phyloP scores from a whole-genome alignment of 2,113 vertebrate genomes.

The Spea multiplicata region DNA sequence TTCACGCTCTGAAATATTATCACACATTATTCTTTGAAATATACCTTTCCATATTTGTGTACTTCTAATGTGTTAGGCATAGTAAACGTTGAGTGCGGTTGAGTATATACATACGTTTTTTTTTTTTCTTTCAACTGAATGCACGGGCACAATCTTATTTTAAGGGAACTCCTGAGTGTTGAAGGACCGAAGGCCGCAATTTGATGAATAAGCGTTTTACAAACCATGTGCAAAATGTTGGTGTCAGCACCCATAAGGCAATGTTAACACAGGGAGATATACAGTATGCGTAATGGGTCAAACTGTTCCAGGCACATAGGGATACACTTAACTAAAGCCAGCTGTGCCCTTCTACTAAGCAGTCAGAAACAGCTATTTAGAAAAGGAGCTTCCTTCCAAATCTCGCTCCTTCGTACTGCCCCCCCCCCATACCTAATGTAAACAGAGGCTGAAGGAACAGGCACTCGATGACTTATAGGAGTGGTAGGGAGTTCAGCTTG shows the following conservation, averaged over 20 bases:
- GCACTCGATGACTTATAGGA: slow-evolving; percentile 42
- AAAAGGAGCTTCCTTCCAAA: slow-evolving; percentile 58
- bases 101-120: not conserved
- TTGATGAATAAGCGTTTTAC: slow-evolving; percentile 7
- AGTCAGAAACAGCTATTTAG: slow-evolving; percentile 70
- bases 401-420: slow-evolving; percentile 52
- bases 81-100: not conserved
- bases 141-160: not conserved
- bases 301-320: slow-evolving; percentile 53
- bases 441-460: slow-evolving; percentile 55
- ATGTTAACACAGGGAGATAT: slow-evolving; percentile 50
- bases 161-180: not conserved
- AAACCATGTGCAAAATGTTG: slow-evolving; percentile 25
- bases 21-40: no score
- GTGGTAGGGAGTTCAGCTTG: slow-evolving; percentile 41
- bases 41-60: no score
- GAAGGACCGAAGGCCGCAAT: slow-evolving; percentile 29
- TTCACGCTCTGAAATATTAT: no score
- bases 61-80: no score
- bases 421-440: slow-evolving; percentile 56
- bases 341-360: slow-evolving; percentile 66
- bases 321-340: slow-evolving; percentile 67
- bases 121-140: not conserved
- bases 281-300: slow-evolving; percentile 64
- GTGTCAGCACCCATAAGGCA: slow-evolving; percentile 28